phyloP scores from a whole-genome alignment of 2,797 vertebrate species.

The Sebastes minor region DNA sequence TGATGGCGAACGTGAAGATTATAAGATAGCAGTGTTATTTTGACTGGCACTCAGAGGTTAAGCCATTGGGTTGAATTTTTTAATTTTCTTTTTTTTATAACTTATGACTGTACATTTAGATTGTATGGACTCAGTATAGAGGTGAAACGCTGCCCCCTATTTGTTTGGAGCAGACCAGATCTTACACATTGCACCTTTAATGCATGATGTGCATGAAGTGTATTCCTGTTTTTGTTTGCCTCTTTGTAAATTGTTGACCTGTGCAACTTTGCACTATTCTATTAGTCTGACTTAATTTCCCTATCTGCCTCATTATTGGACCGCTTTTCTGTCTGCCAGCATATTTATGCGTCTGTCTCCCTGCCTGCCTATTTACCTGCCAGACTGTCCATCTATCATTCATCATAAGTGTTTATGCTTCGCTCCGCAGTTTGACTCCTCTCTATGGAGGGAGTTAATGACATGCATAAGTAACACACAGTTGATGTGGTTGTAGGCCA shows the following conservation, averaged over 20 bases:
- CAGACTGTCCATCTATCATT: slow-evolving; percentile 60
- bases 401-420: slow-evolving; percentile 61
- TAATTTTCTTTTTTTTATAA: neutral
- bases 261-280: slow-evolving; percentile 8
- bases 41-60: neutral
- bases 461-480: slow-evolving; percentile 56
- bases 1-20: too few species aligned
- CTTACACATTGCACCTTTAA: neutral
- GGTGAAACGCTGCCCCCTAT: neutral
- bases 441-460: slow-evolving; percentile 57
- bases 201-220: neutral
- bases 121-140: neutral
- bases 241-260: slow-evolving; percentile 30
- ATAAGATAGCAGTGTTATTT: too few species aligned
- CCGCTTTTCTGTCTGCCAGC: slow-evolving; percentile 22
- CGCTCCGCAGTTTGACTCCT: slow-evolving; percentile 43
- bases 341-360: slow-evolving; percentile 49
- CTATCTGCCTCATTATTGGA: slow-evolving; percentile 31
- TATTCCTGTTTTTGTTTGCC: neutral
- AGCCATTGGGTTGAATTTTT: neutral
- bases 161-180: neutral
- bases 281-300: slow-evolving; percentile 40
- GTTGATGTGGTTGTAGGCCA: slow-evolving; percentile 53
- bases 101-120: neutral
- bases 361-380: slow-evolving; percentile 45